Percentiles rank a stretch among this genome's conserved stretches.
Evolutionary conservation across 2,888 invertebrate species (phyloP).

Genomic region (Lymantria dispar): DNA sequence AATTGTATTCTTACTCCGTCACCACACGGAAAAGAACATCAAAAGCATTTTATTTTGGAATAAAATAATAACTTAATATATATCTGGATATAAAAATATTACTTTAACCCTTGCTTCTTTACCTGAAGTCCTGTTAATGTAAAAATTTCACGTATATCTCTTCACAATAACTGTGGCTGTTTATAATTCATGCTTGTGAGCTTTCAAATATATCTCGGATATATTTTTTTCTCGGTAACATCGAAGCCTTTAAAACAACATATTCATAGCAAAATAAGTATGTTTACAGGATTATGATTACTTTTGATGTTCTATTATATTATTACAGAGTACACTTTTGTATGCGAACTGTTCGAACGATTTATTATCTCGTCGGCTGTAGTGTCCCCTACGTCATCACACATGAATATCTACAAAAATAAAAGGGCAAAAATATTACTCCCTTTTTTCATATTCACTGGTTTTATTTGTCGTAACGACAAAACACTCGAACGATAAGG

Average conservation of each 20-base stretch:
- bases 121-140: no score
- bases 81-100: no score
- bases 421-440: slow-evolving; percentile 25
- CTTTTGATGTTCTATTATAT: not conserved
- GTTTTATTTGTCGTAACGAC: slow-evolving; percentile 39
- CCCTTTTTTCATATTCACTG: slow-evolving; percentile 31
- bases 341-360: slow-evolving; percentile 4
- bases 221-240: not conserved
- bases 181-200: not conserved
- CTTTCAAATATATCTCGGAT: not conserved
- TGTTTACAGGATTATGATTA: not conserved
- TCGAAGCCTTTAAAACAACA: not conserved
- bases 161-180: not conserved
- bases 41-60: no score
- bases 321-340: not conserved
- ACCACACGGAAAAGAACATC: no score
- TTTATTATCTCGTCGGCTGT: slow-evolving; percentile 14
- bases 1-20: no score
- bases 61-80: no score
- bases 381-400: slow-evolving; percentile 19
- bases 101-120: no score
- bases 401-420: slow-evolving; percentile 21
- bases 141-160: no score
- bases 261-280: not conserved
- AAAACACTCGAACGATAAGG: slow-evolving; percentile 35